phyloP scores from a whole-genome alignment of 2,113 vertebrate genomes.

The Polypterus senegalus region DNA sequence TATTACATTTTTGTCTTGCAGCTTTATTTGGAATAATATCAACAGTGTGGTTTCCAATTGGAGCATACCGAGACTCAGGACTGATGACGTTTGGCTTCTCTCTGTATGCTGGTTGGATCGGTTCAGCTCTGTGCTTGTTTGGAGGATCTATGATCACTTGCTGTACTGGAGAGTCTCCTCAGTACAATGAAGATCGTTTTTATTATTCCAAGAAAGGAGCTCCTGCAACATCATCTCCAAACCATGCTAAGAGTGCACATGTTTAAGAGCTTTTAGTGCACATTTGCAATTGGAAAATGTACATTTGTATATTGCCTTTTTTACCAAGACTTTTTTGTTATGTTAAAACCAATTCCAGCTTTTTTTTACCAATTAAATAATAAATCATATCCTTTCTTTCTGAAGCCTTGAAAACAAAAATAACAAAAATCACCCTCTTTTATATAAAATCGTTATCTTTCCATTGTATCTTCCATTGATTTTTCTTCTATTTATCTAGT shows the following conservation, averaged over 20 bases:
- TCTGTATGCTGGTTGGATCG: conserved; percentile 82
- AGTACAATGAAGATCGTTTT: conserved; percentile 75
- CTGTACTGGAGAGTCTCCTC: conserved; percentile 51
- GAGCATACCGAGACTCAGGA: conserved; percentile 57
- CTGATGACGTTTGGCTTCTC: conserved; percentile 90
- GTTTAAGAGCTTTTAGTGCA: conserved; percentile 47
- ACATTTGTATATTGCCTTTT: too few species aligned
- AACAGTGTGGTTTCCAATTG: conserved; percentile 85
- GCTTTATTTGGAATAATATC: conserved; percentile 68
- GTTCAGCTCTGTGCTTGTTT: conserved; percentile 69
- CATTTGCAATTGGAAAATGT: too few species aligned
- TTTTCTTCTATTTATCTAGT: too few species aligned
- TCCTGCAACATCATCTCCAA: conserved; percentile 50
- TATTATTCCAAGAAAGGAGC: conserved; percentile 71
- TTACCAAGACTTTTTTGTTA: too few species aligned
- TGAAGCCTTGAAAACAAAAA: too few species aligned
- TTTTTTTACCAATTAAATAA: too few species aligned
- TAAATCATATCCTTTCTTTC: too few species aligned
- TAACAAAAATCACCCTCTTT: too few species aligned
- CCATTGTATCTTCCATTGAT: too few species aligned
- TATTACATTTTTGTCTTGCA: conserved; percentile 26
- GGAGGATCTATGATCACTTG: conserved; percentile 67
- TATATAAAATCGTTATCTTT: too few species aligned
- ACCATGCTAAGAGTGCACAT: conserved; percentile 78
- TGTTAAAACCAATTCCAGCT: too few species aligned